Base-by-base conservation (phyloP, 2,888 invertebrate species). In the Platycnemis pennipes region DNA sequence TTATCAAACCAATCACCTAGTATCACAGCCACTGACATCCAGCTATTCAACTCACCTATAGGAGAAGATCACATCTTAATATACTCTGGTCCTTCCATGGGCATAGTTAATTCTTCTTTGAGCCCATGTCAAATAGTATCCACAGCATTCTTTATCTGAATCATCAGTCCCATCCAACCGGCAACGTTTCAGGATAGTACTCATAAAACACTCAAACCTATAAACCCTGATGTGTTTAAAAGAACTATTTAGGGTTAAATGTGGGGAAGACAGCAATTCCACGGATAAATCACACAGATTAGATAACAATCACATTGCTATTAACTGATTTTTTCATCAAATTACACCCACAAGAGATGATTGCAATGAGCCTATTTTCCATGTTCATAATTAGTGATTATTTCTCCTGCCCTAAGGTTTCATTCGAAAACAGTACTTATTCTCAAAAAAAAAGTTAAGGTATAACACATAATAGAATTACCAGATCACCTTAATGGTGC, bases 211-310 rank as follows among this genome's bases (percentile, higher is more conserved):
- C 77, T 37, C 77, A 77, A 16, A 77, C 77, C 77, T 77, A 77
- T 13, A 77, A 77, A 77, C 77, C 77, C 77, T 77, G 37, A 77
- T 77, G 77, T 77, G 37, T 77, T 22, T 37, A 77, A 77, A 77
- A 77, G 77, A 77, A 77, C 77, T 77, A n/a, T 77, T 77, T 77
- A 77, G 77, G 31, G 77, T 77, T 37, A 37, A 11, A 77, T 8
- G 77, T 31, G 37, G 37, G 77, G 31, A 37, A 37, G 77, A 37
- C 77, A 77, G 77, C 31, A 37, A 77, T 11, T 77, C 77, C 77
- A 77, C 77, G 11, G 8, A 37, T 37, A 77, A 77, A 13, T 77
- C 77, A 77, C 22, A 77, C 37, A 11, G 77, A 37, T 31, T 37
- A 37, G 31, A 77, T 13, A 77, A n/a, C n/a, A 16, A 37, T 77